These are phyloP conservation scores for Taenioides sp. DNA, from an alignment of 2,797 vertebrate species.

Conservation along the genomic window DNA sequence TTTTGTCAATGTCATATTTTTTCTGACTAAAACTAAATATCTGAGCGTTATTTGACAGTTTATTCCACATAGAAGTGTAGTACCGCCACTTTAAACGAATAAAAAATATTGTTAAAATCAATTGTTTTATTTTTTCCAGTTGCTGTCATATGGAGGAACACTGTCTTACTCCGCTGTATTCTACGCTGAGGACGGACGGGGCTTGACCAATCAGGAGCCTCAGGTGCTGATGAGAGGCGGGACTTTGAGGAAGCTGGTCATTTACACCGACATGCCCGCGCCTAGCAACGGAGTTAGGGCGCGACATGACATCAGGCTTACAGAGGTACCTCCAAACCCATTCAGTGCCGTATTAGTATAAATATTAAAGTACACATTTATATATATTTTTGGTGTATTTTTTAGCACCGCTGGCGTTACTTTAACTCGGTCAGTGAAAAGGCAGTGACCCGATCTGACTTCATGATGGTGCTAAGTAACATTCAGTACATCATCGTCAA, in stretches of 20 bases:
- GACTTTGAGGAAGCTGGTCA: constrained; percentile 78
- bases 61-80: too few species aligned
- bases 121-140: constrained; percentile 63
- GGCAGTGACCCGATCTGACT: constrained; percentile 84
- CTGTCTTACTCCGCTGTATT: constrained; percentile 82
- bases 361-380: background rate
- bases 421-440: constrained; percentile 89
- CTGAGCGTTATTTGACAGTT: too few species aligned
- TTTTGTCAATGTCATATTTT: too few species aligned
- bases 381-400: constrained; percentile 9
- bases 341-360: background rate
- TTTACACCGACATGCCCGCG: constrained; percentile 79
- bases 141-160: constrained; percentile 87
- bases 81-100: too few species aligned
- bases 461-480: constrained; percentile 87
- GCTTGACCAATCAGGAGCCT: constrained; percentile 87
- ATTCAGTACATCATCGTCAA: constrained; percentile 90
- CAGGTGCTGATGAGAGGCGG: constrained; percentile 92
- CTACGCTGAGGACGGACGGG: constrained; percentile 79
- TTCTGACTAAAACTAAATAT: too few species aligned
- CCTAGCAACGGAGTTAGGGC: constrained; percentile 81
- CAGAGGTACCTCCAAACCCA: constrained; percentile 78
- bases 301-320: constrained; percentile 79
- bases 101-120: too few species aligned
- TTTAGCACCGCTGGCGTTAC: constrained; percentile 90